These are phyloP conservation scores for Aradophagus sp. DNA, from an alignment of 1,140 invertebrate species.

Conservation along the genomic window DNA sequence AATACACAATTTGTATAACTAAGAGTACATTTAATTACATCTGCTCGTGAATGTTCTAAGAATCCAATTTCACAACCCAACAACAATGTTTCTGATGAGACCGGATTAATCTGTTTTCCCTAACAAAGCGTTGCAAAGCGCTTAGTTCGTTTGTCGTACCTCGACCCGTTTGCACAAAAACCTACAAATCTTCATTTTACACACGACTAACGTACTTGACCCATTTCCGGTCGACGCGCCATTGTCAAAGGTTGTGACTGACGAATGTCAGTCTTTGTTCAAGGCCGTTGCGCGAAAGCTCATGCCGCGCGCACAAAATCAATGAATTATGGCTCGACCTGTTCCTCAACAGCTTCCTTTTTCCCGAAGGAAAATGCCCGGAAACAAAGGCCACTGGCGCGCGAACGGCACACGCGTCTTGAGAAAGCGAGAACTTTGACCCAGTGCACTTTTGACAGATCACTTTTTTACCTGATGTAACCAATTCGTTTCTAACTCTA, in stretches of 20 bases:
- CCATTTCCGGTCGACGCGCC: slow-evolving; percentile 20
- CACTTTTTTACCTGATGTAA: too few species aligned
- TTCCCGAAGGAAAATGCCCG: neutral
- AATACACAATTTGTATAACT: too few species aligned
- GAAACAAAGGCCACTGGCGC: slow-evolving; percentile 6
- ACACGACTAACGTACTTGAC: slow-evolving; percentile 29
- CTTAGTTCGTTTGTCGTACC: neutral
- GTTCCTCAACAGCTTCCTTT: neutral
- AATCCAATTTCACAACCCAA: too few species aligned
- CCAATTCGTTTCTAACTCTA: too few species aligned
- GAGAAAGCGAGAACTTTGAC: neutral
- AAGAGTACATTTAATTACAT: too few species aligned
- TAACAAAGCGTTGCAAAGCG: slow-evolving; percentile 7
- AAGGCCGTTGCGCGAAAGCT: neutral
- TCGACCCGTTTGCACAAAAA: slow-evolving; percentile 11
- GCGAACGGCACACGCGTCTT: slow-evolving; percentile 11
- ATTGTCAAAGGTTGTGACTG: slow-evolving; percentile 12
- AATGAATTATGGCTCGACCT: slow-evolving; percentile 26
- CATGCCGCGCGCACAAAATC: slow-evolving; percentile 27
- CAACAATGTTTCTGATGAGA: too few species aligned
- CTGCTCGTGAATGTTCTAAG: too few species aligned
- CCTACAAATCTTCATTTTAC: slow-evolving; percentile 7
- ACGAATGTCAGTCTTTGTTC: slow-evolving; percentile 16
- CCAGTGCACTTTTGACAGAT: neutral
- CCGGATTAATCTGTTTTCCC: too few species aligned